Evolutionary conservation across 2,113 vertebrate species (phyloP).

Genomic region (Bos taurus): ARS-UCD2.0 NC_037336.1:26115001-26115500

Average conservation of each 20-base stretch:
- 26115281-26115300: background rate
- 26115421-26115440: constrained; percentile 56
- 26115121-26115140: background rate
- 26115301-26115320: constrained; percentile 27
- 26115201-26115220: background rate
- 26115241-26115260: constrained; percentile 16
- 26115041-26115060: constrained; percentile 45
- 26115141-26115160: background rate
- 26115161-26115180: background rate
- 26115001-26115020: constrained; percentile 58
- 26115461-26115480: constrained; percentile 9
- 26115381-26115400: background rate
- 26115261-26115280: background rate
- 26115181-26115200: background rate
- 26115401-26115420: constrained; percentile 26
- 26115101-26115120: constrained; percentile 42
- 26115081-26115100: constrained; percentile 43
- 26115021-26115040: constrained; percentile 27
- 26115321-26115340: background rate
- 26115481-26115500: constrained; percentile 15
- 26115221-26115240: constrained; percentile 2
- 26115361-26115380: background rate
- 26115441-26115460: constrained; percentile 1
- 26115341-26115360: background rate
- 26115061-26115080: constrained; percentile 37